Evolutionary conservation across 2,888 invertebrate species (phyloP), one percentile per base, ranked within the genome.

Genomic region (Proisotoma minuta): DNA sequence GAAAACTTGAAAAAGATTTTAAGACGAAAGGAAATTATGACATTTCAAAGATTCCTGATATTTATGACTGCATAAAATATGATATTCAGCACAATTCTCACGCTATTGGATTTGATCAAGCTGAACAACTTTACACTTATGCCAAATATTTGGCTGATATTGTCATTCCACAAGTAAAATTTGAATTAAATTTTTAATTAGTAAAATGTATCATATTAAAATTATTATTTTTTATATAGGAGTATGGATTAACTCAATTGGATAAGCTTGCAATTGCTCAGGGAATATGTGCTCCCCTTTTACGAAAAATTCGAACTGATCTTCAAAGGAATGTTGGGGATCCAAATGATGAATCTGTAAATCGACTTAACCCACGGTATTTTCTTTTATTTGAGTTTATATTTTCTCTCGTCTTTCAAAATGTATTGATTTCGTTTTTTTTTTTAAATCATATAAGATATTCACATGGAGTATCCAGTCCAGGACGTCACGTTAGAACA

Each of bases 51-150:
- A 93, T 99, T 63, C 98, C 99, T 0, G 99, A 99, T 77, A 99
- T 99, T 72, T 99, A 99, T 76, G 99, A 99, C 81, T 98, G 98
- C 77, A 98, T 99, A 75, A 99, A 99, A 77, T 99, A 95, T 77
- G 99, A 99, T 79, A 80, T 98, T 71, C 97, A 98, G 76, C 99
- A 99, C 78, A 99, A 99, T 78, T 93, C 94, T 76, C 92, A 94
- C 75, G 92, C 93, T 1, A 78, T 97, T 71, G 93, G 96, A 78
- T 95, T 91, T 75, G 91, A 91, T 75, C 85, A 89, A 76, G 92
- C 94, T 0, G 93, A 95, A 77, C 91, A 95, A 77, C 79, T 94
- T 50, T 99, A 98, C 76, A 89, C 91, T 58, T 92, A 93, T 77
- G 91, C 98, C 0, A 99, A 99, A 79, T 93, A 95, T 77, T 81